Percentiles rank a stretch among this genome's conserved stretches.
Evolutionary conservation across 1,140 invertebrate genomes (phyloP).

Genomic region (Drosophila cardini): DNA sequence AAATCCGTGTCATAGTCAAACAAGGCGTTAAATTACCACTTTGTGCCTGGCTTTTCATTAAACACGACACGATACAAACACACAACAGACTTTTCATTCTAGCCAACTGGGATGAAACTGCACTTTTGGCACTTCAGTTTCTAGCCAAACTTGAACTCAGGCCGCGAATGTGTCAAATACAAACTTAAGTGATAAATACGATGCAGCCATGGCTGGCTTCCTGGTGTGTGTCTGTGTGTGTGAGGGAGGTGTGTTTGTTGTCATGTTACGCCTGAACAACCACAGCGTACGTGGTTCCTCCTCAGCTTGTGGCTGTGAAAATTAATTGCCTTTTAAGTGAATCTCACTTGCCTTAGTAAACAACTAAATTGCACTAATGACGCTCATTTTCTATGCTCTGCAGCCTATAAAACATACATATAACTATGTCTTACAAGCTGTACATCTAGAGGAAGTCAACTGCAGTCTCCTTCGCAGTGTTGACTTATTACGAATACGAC

Average conservation of each 20-base stretch:
- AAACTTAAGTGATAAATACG: conserved; percentile 83
- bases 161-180: conserved; percentile 80
- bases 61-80: conserved; percentile 22
- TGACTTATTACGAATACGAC: conserved; percentile 80
- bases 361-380: conserved; percentile 84
- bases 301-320: conserved; percentile 70
- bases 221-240: conserved; percentile 7
- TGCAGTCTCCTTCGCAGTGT: conserved; percentile 58
- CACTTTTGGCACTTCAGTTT: conserved; percentile 35
- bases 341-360: conserved; percentile 84
- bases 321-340: conserved; percentile 85
- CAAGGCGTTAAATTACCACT: conserved; percentile 77
- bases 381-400: conserved; percentile 80
- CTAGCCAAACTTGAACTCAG: conserved; percentile 56
- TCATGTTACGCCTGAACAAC: conserved; percentile 81
- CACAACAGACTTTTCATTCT: neutral
- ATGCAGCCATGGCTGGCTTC: conserved; percentile 55
- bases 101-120: neutral
- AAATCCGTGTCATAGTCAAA: conserved; percentile 51
- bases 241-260: conserved; percentile 67
- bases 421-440: neutral
- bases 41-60: conserved; percentile 65
- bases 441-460: conserved; percentile 38
- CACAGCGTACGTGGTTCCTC: conserved; percentile 76
- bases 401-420: conserved; percentile 2